These are phyloP conservation scores for Dipus sagitta DNA, from an alignment of 2,797 vertebrate species.

Conservation along the genomic window DNA sequence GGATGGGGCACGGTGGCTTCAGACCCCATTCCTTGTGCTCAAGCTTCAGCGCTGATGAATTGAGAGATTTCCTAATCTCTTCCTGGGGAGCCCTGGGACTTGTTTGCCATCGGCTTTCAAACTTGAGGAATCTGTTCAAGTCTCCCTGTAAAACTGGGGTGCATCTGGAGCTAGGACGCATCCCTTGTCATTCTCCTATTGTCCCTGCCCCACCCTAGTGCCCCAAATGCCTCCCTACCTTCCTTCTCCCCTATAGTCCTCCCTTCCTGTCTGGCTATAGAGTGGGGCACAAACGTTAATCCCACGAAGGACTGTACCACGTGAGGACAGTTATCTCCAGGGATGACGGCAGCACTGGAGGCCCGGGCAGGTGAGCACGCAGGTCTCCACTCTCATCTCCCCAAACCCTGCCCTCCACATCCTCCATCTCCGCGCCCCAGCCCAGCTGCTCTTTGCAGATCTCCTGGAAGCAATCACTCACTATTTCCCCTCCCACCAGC, in stretches of 20 bases:
- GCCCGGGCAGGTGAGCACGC: background rate
- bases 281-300: background rate
- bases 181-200: background rate
- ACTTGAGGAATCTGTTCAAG: background rate
- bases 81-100: background rate
- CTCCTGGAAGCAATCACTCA: background rate
- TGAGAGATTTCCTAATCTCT: background rate
- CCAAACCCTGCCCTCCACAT: accelerated
- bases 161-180: background rate
- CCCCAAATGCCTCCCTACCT: accelerated
- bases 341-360: background rate
- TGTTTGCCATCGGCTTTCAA: background rate
- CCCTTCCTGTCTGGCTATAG: accelerated
- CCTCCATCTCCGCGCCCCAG: too few species aligned
- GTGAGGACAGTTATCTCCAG: background rate
- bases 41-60: background rate
- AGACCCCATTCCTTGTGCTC: background rate
- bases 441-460: background rate
- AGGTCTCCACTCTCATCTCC: background rate
- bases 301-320: background rate
- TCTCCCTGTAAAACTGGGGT: background rate
- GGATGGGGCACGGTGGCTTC: background rate
- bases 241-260: background rate
- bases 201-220: background rate
- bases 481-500: background rate